These are phyloP conservation scores for Axis porcinus DNA, from an alignment of 2,113 vertebrate species.

Conservation along the genomic window DNA sequence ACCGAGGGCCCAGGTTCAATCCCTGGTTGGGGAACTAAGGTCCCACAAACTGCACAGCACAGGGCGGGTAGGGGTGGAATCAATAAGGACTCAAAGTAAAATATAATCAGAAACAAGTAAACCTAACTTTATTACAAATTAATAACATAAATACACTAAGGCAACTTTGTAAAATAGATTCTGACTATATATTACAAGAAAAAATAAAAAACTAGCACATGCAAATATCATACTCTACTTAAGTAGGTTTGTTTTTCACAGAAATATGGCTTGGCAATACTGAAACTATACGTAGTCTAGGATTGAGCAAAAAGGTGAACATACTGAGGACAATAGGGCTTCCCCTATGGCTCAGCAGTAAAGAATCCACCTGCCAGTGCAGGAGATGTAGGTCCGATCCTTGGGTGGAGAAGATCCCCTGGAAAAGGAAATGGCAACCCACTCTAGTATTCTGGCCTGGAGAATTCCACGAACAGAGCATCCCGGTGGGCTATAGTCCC, in stretches of 20 bases:
- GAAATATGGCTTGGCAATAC: not conserved
- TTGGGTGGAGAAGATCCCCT: not conserved
- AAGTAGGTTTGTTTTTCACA: not conserved
- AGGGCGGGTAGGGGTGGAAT: not conserved
- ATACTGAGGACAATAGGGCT: fast-evolving
- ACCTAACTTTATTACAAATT: not conserved
- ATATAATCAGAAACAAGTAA: not conserved
- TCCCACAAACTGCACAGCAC: not conserved
- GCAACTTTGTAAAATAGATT: not conserved
- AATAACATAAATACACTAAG: not conserved
- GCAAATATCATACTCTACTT: not conserved
- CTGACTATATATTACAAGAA: not conserved
- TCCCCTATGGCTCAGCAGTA: not conserved
- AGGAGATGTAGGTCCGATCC: not conserved
- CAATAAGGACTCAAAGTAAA: not conserved
- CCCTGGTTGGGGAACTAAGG: not conserved
- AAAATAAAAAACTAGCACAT: not conserved
- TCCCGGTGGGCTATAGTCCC: not conserved
- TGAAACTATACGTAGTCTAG: not conserved
- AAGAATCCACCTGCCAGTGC: not conserved
- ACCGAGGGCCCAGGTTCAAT: not conserved
- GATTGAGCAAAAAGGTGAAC: not conserved
- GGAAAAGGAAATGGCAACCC: not conserved
- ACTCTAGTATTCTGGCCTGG: not conserved
- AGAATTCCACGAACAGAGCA: not conserved